These are phyloP conservation scores for Nesogale talazaci DNA, from an alignment of 2,113 vertebrate species.

Conservation along the genomic window DNA sequence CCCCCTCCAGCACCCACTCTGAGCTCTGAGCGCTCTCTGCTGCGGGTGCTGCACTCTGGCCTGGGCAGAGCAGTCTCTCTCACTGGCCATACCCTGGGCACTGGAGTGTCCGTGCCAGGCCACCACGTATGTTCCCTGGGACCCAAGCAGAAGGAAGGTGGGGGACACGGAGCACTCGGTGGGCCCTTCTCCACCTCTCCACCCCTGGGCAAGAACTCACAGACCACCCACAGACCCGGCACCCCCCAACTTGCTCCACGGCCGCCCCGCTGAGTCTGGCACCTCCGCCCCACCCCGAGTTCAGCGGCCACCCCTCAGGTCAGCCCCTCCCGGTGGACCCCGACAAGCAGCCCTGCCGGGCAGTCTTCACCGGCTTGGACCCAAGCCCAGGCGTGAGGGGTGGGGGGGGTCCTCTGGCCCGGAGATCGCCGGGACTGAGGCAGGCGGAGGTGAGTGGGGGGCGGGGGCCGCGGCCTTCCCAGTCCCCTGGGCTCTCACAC, in stretches of 20 bases:
- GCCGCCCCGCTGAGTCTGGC: neutral
- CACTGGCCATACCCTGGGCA: neutral
- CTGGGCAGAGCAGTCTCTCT: neutral
- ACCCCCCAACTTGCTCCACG: conserved; percentile 42
- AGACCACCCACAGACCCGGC: conserved; percentile 45
- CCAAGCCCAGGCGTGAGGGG: neutral
- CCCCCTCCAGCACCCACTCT: neutral
- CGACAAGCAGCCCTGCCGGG: neutral
- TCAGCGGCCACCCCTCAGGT: neutral
- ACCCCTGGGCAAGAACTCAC: conserved; percentile 45
- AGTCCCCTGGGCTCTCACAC: conserved; percentile 60
- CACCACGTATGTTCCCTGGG: neutral
- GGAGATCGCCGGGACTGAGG: neutral
- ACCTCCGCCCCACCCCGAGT: neutral
- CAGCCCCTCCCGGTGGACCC: neutral
- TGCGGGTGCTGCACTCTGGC: neutral
- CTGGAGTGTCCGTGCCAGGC: neutral
- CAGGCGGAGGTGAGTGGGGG: neutral
- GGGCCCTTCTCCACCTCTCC: neutral
- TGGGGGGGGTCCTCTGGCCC: neutral
- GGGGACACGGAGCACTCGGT: neutral
- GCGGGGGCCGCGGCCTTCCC: conserved; percentile 58
- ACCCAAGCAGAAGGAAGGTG: neutral
- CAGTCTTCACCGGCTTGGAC: neutral
- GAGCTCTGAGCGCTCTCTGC: neutral